Base-by-base conservation (phyloP, 2,888 invertebrate species). In the Yponomeuta sedellus region DNA sequence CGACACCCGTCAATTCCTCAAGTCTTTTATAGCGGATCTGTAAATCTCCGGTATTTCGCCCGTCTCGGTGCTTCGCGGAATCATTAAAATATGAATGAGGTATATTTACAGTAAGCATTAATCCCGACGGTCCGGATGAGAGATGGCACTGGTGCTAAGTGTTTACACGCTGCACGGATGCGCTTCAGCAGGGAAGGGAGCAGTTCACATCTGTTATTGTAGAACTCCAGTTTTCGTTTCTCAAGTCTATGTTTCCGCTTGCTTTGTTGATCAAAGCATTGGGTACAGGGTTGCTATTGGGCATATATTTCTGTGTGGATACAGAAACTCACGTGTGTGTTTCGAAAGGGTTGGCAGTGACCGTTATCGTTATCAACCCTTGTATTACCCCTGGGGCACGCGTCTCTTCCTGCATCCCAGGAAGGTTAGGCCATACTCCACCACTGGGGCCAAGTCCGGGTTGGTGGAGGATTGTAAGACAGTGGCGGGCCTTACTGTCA, bases 71-170 rank as follows among this genome's bases (percentile, higher is more conserved):
- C 19, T 74, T 74, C 73, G 70, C 65, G 68, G 73, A 73, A 73
- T 71, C 72, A 71, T 73, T 72, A 73, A 71, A 72, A 64, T 64
- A 57, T 67, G 58, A 66, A 63, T 66, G 63, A 69, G 64, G 61
- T 69, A 67, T 64, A 64, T 64, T 64, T 64, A 64, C n/a, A 44
- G 19, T 20, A 34, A 39, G 20, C 52, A 8, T 22, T 56, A 16
- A 22, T 64, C 20, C 59, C 59, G 59, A 22, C 25, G 22, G 59
- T 10, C 19, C 25, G 22, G 59, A 59, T 34, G 72, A 72, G 71
- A 40, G 65, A 59, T 44, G 16, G 22, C 39, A 16, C 11, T 65
- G 20, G 59, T 40, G 61, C 59, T 40, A 71, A 71, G 75, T 74
- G 73, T 68, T 71, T 52, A 64, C 34, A 61, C 20, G 39, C 57